These are phyloP conservation scores for Trididemnum nubilum DNA, from an alignment of 23 tunicate species.

Conservation along the genomic window DNA sequence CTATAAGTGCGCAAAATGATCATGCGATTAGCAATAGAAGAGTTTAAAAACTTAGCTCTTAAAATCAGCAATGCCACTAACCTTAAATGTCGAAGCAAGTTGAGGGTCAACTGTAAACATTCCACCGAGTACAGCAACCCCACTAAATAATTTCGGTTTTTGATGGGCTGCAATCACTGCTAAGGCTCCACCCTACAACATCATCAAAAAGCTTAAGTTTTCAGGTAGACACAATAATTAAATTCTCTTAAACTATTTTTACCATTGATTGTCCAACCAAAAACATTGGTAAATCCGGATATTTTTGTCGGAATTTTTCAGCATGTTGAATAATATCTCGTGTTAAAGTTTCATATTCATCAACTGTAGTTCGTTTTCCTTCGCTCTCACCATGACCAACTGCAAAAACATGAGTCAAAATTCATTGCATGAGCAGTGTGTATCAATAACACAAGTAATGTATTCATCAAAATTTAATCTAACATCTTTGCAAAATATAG, in stretches of 20 bases:
- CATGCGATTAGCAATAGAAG: no score
- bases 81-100: slow-evolving; percentile 62
- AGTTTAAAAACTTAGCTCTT: no score
- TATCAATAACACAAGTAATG: no score
- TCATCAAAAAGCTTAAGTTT: no score
- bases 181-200: slow-evolving; percentile 74
- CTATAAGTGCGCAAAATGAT: no score
- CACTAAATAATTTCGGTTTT: slow-evolving; percentile 40
- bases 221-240: no score
- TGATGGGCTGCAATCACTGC: slow-evolving; percentile 55
- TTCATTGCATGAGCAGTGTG: no score
- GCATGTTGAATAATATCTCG: slow-evolving; percentile 58
- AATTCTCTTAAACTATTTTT: neutral
- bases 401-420: slow-evolving; percentile 1
- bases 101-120: slow-evolving; percentile 43
- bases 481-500: no score
- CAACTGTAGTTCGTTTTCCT: slow-evolving; percentile 53
- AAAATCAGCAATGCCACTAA: no score
- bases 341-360: slow-evolving; percentile 39
- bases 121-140: slow-evolving; percentile 53
- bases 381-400: slow-evolving; percentile 89
- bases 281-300: slow-evolving; percentile 70
- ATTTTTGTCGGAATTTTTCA: slow-evolving; percentile 19
- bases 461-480: no score
- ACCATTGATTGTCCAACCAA: slow-evolving; percentile 84